Base-by-base conservation (phyloP, 2,797 vertebrate genomes). In the Loris lydekkerianus region DNA sequence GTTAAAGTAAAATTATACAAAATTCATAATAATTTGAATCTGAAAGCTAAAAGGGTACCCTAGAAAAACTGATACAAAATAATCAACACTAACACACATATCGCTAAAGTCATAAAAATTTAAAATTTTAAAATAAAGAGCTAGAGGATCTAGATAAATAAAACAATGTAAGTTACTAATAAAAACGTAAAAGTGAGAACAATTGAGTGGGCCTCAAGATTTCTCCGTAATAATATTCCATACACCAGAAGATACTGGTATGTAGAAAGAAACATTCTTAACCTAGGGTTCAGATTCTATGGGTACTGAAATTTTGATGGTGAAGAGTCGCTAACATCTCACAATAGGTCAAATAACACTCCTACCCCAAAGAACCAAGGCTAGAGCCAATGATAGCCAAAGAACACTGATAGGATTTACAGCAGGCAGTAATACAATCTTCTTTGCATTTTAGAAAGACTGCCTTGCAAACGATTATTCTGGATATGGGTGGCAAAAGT, bases 81-180 rank as follows among this genome's bases (percentile, higher is more conserved):
- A 76, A 87, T 88, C 18, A 53, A 58, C 63, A 86, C 34, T 89
- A 91, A 76, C 21, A 94, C 6, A 76, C 58, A 87, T 1, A 83
- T 0, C 88, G 46, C 58, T 86, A 61, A 81, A 81, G 34, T 91
- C 63, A 81, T 58, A 3, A 92, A 82, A 94, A 76, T 58, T 80
- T 75, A 92, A 63, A 40, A 60, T 82, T 89, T 83, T 58, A 90
- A 97, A 94, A 89, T 86, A 96, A 93, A 89, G 3, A 93, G 37
- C 46, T 86, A 65, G 7, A 46, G 5, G 27, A 86, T 6, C 40
- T 34, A 86, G 10, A 77, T 34, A 56, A 37, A 53, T 53, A 53
- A 86, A 86, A 83, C 31, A 37, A 29, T 40, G 10, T 72, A 86
- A 63, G 7, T 76, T 43, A 58, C 14, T 53, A 53, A 53, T 15